Base-by-base conservation (phyloP, 2,797 vertebrate genomes). In the Rhabdomys pumilio region DNA sequence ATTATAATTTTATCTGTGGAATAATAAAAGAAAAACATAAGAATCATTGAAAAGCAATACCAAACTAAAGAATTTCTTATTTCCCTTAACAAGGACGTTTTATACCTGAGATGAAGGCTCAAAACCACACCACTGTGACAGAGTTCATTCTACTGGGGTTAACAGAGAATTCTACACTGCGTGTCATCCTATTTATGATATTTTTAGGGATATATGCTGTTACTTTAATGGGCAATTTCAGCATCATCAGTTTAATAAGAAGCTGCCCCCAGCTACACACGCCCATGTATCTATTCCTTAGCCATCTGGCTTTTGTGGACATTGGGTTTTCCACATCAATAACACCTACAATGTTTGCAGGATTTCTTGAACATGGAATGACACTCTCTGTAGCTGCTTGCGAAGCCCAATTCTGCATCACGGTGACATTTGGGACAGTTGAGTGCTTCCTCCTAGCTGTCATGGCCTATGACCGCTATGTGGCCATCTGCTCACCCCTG, bases 231-330 rank as follows among this genome's bases (percentile, higher is more conserved):
- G 95, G 85, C 6, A 98, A 97, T n/a, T 47, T 96, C 5, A 88
- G 94, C 63, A 97, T 97, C 61, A 94, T 97, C n/a, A 57, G 59
- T 81, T 50, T 97, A 89, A 97, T 97, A 90, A 92, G 76, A 72
- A 91, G 14, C 41, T 93, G 53, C 10, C 63, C 72, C 31, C 93
- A 96, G 26, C 97, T 98, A 47, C 94, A 97, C 12, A 94, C 82
- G 0, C 91, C 97, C 13, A 97, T 97, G 97, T 97, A 97, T 41
- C 44, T 97, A 44, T 97, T 97, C 53, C 96, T 98, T 53, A 97
- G 94, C 7, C 96, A 95, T 15, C 86, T 97, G 55, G 97, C 96
- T 79, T 95, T 97, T 92, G 82, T 95, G 24, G 97, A 98, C 67
- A 72, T 77, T 4, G 67, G 88, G 3, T 90, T 20, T 29, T 97